Conservation (phyloP, 92 coral and sea anemone genomes). For the Ricordea florida region DNA sequence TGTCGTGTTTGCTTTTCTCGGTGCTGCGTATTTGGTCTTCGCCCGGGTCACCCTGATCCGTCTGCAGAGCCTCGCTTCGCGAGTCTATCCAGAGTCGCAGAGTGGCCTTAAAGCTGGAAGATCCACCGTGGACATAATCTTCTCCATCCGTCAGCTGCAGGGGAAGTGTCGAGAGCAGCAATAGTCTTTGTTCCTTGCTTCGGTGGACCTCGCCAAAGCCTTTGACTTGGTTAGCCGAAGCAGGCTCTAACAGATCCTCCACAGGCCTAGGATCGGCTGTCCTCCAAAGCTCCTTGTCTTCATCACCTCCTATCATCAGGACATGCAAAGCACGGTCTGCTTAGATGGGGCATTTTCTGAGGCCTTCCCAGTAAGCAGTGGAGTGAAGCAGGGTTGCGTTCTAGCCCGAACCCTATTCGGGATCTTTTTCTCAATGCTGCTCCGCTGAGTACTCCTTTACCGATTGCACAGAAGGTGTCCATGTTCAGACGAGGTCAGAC, state of each 20-base stretch:
- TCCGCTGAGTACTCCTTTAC: no score
- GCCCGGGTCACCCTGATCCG: no score
- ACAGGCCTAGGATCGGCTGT: background rate
- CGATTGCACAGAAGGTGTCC: slow-evolving; percentile 12
- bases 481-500: slow-evolving; percentile 18
- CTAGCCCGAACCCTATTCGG: no score
- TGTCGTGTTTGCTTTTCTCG: no score
- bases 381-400: background rate
- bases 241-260: background rate
- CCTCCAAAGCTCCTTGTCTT: background rate
- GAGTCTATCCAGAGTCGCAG: no score
- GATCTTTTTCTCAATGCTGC: no score
- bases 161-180: background rate
- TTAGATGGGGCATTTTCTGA: background rate
- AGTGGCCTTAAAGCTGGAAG: background rate
- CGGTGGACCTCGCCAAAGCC: no score
- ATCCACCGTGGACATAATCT: no score
- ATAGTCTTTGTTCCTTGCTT: background rate
- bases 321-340: background rate
- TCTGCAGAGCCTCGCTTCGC: no score
- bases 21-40: no score
- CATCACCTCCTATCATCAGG: background rate
- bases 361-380: no score
- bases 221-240: background rate
- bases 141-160: no score